Evolutionary conservation across 2,888 invertebrate genomes (phyloP).

Genomic region (Tinea semifulvella): DNA sequence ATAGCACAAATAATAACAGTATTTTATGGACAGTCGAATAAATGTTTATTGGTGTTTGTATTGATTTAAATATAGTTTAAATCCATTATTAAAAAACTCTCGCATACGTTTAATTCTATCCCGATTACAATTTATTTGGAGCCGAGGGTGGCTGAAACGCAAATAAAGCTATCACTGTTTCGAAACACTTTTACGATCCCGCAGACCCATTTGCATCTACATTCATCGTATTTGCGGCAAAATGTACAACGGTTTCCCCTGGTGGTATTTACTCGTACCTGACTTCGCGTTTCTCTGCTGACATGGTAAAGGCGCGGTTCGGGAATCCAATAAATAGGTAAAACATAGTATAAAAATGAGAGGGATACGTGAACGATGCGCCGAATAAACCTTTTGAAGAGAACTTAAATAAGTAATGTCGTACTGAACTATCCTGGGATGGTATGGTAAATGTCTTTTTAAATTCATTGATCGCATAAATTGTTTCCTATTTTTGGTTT

Average conservation of each 20-base stretch:
- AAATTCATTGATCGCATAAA: too few relatives aligned
- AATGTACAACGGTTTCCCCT: slow-evolving; percentile 36
- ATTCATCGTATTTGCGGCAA: slow-evolving; percentile 58
- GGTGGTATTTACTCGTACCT: slow-evolving; percentile 40
- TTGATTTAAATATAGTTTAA: not conserved
- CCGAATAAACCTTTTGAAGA: not conserved
- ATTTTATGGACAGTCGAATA: not conserved
- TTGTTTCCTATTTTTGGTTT: too few relatives aligned
- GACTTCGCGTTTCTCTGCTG: slow-evolving; percentile 54
- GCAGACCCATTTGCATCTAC: slow-evolving; percentile 58
- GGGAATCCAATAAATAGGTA: slow-evolving; percentile 58
- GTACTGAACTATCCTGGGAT: not conserved
- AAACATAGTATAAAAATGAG: slow-evolving; percentile 54
- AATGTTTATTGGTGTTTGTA: not conserved
- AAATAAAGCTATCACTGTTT: slow-evolving; percentile 53
- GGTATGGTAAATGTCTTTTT: not conserved
- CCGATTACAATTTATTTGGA: slow-evolving; percentile 38
- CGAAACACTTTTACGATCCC: slow-evolving; percentile 48
- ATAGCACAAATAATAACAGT: too few relatives aligned
- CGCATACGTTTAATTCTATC: not conserved
- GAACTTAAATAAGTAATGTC: slow-evolving; percentile 1
- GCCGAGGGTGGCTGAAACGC: slow-evolving; percentile 53
- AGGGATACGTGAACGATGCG: slow-evolving; percentile 8
- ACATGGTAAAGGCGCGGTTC: slow-evolving; percentile 65
- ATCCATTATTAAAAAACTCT: not conserved